A percentile compares a stretch with the other conserved stretches of the same genome.
These are phyloP conservation scores for Sylvilagus bachmani DNA, from an alignment of 2,113 vertebrate species.

Conservation along the genomic window DNA sequence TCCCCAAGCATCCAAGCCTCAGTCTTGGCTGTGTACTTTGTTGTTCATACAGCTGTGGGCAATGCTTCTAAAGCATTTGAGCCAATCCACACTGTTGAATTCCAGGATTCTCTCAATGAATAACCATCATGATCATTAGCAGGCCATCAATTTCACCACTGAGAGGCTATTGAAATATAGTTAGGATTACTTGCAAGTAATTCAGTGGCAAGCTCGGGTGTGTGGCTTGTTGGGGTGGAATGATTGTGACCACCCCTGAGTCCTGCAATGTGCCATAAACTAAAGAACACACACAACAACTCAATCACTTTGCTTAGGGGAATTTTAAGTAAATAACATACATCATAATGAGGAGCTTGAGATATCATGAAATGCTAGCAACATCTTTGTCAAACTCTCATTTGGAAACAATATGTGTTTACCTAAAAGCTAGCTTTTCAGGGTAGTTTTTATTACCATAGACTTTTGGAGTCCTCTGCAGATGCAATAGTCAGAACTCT, in stretches of 20 bases:
- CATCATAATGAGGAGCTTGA: background rate
- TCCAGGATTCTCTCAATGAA: background rate
- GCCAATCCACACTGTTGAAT: background rate
- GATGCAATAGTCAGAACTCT: background rate
- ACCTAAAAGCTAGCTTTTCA: background rate
- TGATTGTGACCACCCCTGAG: background rate
- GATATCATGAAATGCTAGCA: background rate
- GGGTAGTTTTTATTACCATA: background rate
- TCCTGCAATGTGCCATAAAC: background rate
- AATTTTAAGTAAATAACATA: background rate
- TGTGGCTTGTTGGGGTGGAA: background rate
- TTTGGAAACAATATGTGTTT: conserved; percentile 4
- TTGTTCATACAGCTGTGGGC: background rate
- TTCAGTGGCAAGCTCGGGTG: too few species aligned
- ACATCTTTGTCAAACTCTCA: background rate
- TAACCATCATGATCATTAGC: background rate
- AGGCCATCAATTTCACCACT: background rate
- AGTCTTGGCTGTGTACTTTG: background rate
- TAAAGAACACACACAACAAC: background rate
- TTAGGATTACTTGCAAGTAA: background rate
- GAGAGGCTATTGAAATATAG: background rate
- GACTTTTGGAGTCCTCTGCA: background rate
- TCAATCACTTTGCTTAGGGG: background rate
- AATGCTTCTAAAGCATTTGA: background rate
- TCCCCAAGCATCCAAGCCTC: background rate